Evolutionary conservation across 2,113 vertebrate species (phyloP), one percentile per base, ranked within the genome.

Genomic region (rat (Rattus norvegicus)): DNA sequence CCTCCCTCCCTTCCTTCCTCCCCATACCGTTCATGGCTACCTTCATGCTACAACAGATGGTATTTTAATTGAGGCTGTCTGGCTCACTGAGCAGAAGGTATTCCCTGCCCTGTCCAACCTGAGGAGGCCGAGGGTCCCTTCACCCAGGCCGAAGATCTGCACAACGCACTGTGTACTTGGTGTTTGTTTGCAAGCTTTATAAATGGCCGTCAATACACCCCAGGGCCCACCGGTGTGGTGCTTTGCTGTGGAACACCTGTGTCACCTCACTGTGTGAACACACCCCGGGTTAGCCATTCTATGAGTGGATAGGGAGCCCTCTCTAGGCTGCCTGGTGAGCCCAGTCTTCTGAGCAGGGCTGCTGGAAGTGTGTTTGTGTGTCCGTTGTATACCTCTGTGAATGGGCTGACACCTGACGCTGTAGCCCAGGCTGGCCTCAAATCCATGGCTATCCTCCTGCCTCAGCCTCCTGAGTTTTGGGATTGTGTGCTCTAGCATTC

Each of bases 21-120:
- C 73, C 10, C 0, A 0, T 7, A 5, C 17, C 36, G 0, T 54
- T 47, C 26, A n/a, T 5, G 28, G 14, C 30, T 28, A 30, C 73
- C 54, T 80, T n/a, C 39, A 12, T 0, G 36, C 22, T 12, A 36
- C 16, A 16, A 8, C 33, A 30, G 67, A 77, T 43, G 39, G 73
- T 26, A 4, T 76, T 76, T 76, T 12, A 33, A 26, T 36, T 20
- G 22, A 47, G 30, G 28, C 1, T 65, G 5, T 36, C 3, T 0
- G 26, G n/a, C 79, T 76, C 65, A 10, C n/a, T 30, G 17, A 39
- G 67, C 30, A 52, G 61, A 20, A 90, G 72, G 2, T 47, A 65
- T 14, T 49, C 56, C 47, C 79, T 76, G 2, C 47, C 7, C 54
- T 76, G 10, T 30, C 63, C 22, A 20, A 10, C 10, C 47, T 43